phyloP scores from a whole-genome alignment of 1,140 invertebrate genomes.

The Bombus confusus region DNA sequence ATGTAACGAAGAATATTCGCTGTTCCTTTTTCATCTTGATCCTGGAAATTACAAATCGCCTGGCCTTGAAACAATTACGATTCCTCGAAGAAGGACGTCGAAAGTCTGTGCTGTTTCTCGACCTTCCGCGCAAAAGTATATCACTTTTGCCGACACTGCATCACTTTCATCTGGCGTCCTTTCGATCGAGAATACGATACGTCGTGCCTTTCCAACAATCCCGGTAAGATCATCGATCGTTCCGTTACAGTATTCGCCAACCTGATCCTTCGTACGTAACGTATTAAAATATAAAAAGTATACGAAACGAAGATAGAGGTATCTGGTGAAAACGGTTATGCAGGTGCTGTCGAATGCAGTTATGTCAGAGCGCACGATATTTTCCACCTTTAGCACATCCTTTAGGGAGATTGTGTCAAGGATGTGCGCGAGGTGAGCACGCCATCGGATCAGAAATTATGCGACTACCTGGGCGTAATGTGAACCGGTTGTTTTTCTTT shows the following conservation, averaged over 20 bases:
- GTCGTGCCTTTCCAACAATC: neutral
- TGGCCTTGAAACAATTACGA: constrained; percentile 15
- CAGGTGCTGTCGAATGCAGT: neutral
- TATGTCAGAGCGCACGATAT: constrained; percentile 24
- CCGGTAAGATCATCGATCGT: neutral
- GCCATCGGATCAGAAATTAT: constrained; percentile 65
- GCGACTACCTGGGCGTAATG: constrained; percentile 63
- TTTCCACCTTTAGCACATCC: constrained; percentile 68
- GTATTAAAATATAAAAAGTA: neutral
- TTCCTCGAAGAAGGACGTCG: neutral
- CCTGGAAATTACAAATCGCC: too few relatives aligned
- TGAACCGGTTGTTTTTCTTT: constrained; percentile 35
- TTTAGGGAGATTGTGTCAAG: constrained; percentile 70
- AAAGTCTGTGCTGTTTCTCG: neutral
- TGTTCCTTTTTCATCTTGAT: too few relatives aligned
- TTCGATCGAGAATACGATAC: constrained; percentile 5
- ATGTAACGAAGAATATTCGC: neutral
- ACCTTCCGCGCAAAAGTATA: constrained; percentile 32
- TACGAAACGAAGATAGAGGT: neutral
- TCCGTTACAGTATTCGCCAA: neutral
- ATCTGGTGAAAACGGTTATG: neutral
- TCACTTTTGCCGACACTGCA: constrained; percentile 14
- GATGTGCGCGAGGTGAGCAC: constrained; percentile 59
- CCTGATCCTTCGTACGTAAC: neutral
- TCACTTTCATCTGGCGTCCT: constrained; percentile 49